phyloP scores from a whole-genome alignment of 2,888 invertebrate genomes.

The Calameuta filiformis region DNA sequence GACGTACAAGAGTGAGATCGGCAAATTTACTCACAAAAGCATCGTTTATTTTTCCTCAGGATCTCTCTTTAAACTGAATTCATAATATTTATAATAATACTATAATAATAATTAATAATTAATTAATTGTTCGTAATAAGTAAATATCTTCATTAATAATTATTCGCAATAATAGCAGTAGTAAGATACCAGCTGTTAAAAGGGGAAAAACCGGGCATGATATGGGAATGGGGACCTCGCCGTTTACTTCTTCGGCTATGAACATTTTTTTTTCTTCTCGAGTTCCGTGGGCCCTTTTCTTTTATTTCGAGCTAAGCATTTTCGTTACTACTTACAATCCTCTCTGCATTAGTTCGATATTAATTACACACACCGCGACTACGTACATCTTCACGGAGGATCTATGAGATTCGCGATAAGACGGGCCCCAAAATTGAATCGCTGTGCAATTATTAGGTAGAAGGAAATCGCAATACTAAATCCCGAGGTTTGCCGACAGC shows the following conservation, averaged over 20 bases:
- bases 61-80: conserved; percentile 60
- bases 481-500: neutral
- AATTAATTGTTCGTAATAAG: conserved; percentile 41
- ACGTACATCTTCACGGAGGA: neutral
- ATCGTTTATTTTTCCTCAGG: conserved; percentile 63
- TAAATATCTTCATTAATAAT: conserved; percentile 38
- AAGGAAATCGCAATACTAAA: neutral
- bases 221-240: conserved; percentile 38
- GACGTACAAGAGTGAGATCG: neutral
- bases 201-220: conserved; percentile 40
- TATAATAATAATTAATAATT: conserved; percentile 51
- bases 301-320: neutral
- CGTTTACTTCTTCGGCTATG: conserved; percentile 16
- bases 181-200: conserved; percentile 52
- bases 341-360: neutral
- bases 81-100: conserved; percentile 64
- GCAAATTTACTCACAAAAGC: conserved; percentile 63
- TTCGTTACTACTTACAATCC: neutral
- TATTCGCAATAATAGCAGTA: conserved; percentile 41
- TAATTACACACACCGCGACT: neutral
- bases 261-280: conserved; percentile 18
- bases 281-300: neutral
- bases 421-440: neutral
- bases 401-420: neutral
- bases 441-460: neutral